These are phyloP conservation scores for Scaptomyza graminum DNA, from an alignment of 1,140 invertebrate species.

Conservation along the genomic window DNA sequence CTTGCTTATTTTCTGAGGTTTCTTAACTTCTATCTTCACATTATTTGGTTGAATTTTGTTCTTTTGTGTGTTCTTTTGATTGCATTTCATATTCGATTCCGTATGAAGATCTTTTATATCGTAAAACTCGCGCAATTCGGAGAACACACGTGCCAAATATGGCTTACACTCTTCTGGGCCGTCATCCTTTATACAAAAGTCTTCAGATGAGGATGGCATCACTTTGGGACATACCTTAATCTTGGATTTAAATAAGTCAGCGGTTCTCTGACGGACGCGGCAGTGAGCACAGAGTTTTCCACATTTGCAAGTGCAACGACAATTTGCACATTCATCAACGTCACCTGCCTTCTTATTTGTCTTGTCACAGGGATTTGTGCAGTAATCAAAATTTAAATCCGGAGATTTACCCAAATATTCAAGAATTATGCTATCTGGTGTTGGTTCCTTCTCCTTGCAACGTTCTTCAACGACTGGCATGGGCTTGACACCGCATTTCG, in stretches of 20 bases:
- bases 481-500: constrained; percentile 42
- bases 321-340: constrained; percentile 3
- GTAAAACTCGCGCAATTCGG: constrained; percentile 63
- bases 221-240: constrained; percentile 15
- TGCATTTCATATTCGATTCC: background rate
- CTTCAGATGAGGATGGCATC: constrained; percentile 36
- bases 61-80: constrained; percentile 1
- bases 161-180: constrained; percentile 48
- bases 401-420: constrained; percentile 6
- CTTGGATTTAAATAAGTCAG: constrained; percentile 49
- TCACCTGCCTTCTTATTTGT: background rate
- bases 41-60: background rate
- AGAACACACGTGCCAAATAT: constrained; percentile 64
- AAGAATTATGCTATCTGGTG: constrained; percentile 42
- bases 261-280: constrained; percentile 57
- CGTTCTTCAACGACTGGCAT: constrained; percentile 22
- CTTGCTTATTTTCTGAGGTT: background rate
- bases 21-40: background rate
- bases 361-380: constrained; percentile 27
- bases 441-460: constrained; percentile 4
- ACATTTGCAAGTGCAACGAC: constrained; percentile 59
- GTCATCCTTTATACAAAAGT: constrained; percentile 35
- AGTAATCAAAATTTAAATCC: constrained; percentile 12
- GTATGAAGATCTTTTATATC: constrained; percentile 34
- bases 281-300: constrained; percentile 62